Evolutionary conservation across 2,797 vertebrate species (phyloP).

Genomic region (Cyclura pinguis): DNA sequence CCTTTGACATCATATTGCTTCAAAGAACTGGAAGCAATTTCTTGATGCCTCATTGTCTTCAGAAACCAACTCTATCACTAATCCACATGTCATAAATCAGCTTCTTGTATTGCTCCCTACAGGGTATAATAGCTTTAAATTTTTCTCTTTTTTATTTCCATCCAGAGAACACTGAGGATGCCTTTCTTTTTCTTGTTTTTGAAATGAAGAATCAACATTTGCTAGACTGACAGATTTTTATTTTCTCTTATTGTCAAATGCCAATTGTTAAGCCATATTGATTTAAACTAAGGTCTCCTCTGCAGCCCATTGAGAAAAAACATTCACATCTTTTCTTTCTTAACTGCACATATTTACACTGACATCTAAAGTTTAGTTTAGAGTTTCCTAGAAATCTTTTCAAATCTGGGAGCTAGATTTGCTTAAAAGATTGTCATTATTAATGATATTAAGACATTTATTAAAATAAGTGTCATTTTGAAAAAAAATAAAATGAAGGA

Average conservation of each 20-base stretch:
- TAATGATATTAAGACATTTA: background rate
- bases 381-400: background rate
- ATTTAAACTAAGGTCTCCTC: background rate
- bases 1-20: constrained; percentile 7
- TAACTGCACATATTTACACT: background rate
- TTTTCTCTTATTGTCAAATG: constrained; percentile 16
- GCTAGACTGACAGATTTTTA: constrained; percentile 18
- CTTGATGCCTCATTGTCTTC: constrained; percentile 39
- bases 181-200: background rate
- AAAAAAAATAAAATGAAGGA: background rate
- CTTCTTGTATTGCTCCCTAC: constrained; percentile 52
- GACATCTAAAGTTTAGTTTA: background rate
- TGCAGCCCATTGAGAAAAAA: constrained; percentile 17
- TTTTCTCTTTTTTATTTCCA: constrained; percentile 28
- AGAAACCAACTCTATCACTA: constrained; percentile 49
- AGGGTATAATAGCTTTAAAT: constrained; percentile 39
- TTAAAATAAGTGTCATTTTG: constrained; percentile 11
- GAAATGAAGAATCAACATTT: constrained; percentile 55
- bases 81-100: constrained; percentile 46
- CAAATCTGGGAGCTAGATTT: background rate
- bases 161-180: constrained; percentile 13
- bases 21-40: constrained; percentile 29
- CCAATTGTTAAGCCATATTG: constrained; percentile 9
- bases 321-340: background rate
- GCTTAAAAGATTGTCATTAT: background rate